Base-by-base conservation (phyloP, 1,140 invertebrate genomes). In the Stegodyphus mimosarum region DNA sequence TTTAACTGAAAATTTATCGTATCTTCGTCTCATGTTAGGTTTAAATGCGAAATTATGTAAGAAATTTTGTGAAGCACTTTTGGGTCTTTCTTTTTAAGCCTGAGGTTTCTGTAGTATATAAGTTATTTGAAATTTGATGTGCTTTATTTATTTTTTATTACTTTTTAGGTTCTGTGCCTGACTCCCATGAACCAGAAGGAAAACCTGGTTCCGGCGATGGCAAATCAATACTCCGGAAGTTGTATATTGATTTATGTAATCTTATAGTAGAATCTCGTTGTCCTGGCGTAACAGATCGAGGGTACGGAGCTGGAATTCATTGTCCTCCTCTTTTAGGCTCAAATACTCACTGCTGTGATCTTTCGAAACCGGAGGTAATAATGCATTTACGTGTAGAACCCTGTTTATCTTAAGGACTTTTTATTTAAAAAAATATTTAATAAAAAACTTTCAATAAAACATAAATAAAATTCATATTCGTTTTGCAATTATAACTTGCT, bases 201-300 rank as follows among this genome's bases (percentile, higher is more conserved):
- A n/a, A n/a, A 33, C 60, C 74, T 77, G 48, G 49, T 70, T 6
- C n/a, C 33, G 64, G 49, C 3, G 50, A 51, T 7, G 17, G 49
- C 13, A 49, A 78, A 33, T 33, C 64, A 5, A 18, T 69, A 53
- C 77, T 79, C 6, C 74, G 55, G 49, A 72, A 71, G 6, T 48
- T 83, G 3, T 83, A 74, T 67, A 67, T 83, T 11, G 71, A 83
- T 49, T 53, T 83, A 48, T 83, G 69, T 49, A 83, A 74, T 52
- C 51, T 83, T 70, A 83, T 83, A 33, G 80, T 74, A 15, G 80
- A 83, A 15, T 83, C 80, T 13, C 80, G 80, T 52, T 52, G 52
- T 33, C 80, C 80, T 15, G 55, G 60, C 2, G 15, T 83, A 1
- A 55, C 73, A 52, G 80, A 83, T 6, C 50, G 71, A 53, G 80